A percentile compares a stretch with the other conserved stretches of the same genome.
These are phyloP conservation scores for Agrochola circellaris DNA, from an alignment of 2,888 invertebrate species.

Conservation along the genomic window DNA sequence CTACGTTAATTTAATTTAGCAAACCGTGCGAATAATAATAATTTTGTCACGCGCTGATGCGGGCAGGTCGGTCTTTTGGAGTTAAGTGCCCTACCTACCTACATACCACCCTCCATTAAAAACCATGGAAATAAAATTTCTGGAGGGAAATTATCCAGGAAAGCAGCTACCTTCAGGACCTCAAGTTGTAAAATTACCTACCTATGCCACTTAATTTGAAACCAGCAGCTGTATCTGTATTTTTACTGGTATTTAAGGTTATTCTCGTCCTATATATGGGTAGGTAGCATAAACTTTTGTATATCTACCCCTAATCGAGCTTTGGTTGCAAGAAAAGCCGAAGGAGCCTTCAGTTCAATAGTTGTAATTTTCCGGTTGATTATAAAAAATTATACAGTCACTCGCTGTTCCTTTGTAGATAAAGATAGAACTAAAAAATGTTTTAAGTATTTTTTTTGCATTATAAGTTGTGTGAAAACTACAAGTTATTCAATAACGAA, in stretches of 20 bases:
- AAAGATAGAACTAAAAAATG: background rate
- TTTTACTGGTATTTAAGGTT: background rate
- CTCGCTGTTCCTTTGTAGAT: background rate
- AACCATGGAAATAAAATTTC: background rate
- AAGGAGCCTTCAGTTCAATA: background rate
- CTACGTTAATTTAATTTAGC: slow-evolving; percentile 32
- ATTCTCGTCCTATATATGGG: background rate
- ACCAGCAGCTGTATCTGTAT: background rate
- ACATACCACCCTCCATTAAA: background rate
- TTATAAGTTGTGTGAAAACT: slow-evolving; percentile 11
- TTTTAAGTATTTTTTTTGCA: slow-evolving; percentile 15
- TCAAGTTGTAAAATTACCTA: background rate
- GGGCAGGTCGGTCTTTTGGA: slow-evolving; percentile 4
- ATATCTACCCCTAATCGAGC: too few species aligned
- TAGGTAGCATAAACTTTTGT: background rate
- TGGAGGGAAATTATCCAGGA: background rate
- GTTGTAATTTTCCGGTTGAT: background rate
- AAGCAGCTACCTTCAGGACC: background rate
- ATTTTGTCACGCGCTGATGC: slow-evolving; percentile 35
- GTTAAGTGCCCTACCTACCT: background rate
- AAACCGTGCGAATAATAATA: slow-evolving; percentile 18
- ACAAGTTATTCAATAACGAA: slow-evolving; percentile 32
- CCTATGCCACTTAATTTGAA: background rate
- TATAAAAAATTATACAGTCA: background rate
- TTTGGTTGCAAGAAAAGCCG: background rate